Evolutionary conservation across 2,888 invertebrate genomes (phyloP), one percentile per base, ranked within the genome.

Genomic region (Mallateleia sp.): DNA sequence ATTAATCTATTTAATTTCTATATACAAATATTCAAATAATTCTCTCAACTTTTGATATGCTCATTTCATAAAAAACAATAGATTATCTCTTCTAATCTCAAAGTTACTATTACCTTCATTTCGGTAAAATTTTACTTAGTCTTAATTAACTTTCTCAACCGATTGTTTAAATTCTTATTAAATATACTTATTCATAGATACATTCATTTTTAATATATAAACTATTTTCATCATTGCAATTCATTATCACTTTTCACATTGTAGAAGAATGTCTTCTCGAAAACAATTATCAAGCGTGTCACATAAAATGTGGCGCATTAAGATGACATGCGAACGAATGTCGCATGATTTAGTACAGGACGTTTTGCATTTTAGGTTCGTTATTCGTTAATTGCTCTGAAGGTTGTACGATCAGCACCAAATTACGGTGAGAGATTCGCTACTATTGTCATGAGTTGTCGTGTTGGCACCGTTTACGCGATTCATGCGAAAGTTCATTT

Each of bases 361-460:
- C 34, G 32, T 52, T 52, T 34, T 34, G 60, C 64, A 45, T 42
- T 64, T 24, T 22, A 42, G 64, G 64, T 34, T 64, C 45, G 64
- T 42, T 64, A 64, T 45, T 45, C 64, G 38, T 64, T 67, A 47
- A 67, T 67, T 67, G 66, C n/a, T n/a, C n/a, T 20, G 28, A 25
- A 67, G 47, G 50, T 67, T 67, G 47, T 47, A 50, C 50, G 66
- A 67, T 67, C 66, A 67, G 66, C 50, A 9, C n/a, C 25, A 56
- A 3, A 22, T 56, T 4, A 25, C 62, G 38, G n/a, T 22, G 42
- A 42, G 64, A 64, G 24, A 42, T 42, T 64, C 45, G 64, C 34
- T 24, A 18, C 64, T 42, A 64, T 64, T 64, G 64, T 64, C 64
- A 22, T 22, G 24, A n/a, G n/a, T 50, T 28, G 50, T 67, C 22